Evolutionary conservation across 2,888 invertebrate species (phyloP).

Genomic region (Erpobdella octoculata): DNA sequence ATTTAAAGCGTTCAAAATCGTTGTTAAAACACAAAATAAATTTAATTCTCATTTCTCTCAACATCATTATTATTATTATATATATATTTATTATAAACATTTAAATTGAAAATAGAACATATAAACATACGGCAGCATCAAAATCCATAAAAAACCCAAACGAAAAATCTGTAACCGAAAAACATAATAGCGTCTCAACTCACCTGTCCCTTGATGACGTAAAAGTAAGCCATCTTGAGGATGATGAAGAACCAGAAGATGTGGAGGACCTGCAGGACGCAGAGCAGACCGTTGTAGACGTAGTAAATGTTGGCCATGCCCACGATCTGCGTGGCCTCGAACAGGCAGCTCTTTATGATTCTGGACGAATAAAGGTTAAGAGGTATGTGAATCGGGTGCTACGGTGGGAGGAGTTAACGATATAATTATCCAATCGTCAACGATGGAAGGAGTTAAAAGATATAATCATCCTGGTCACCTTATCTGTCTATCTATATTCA

Average conservation of each 20-base stretch:
- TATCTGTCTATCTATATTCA: too few relatives aligned
- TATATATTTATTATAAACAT: too few relatives aligned
- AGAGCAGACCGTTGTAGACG: slow-evolving; percentile 44
- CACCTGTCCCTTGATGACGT: slow-evolving; percentile 33
- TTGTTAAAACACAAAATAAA: too few relatives aligned
- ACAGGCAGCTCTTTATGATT: slow-evolving; percentile 67
- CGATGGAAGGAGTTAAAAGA: too few relatives aligned
- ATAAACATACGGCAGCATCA: too few relatives aligned
- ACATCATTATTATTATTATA: too few relatives aligned
- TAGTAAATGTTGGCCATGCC: slow-evolving; percentile 41
- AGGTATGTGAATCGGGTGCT: not conserved
- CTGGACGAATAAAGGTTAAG: slow-evolving; percentile 54
- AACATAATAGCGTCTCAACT: not conserved
- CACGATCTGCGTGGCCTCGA: slow-evolving; percentile 55
- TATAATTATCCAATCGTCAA: too few relatives aligned
- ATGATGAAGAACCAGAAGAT: slow-evolving; percentile 57
- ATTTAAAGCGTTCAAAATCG: too few relatives aligned
- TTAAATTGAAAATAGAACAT: too few relatives aligned
- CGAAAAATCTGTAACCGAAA: not conserved
- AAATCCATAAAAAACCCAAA: too few relatives aligned
- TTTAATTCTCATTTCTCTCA: too few relatives aligned
- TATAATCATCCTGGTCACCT: too few relatives aligned
- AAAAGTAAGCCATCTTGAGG: slow-evolving; percentile 50
- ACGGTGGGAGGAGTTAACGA: not conserved
- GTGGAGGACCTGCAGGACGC: slow-evolving; percentile 41